These are phyloP conservation scores for Odontophorus gujanensis DNA, from an alignment of 2,113 vertebrate genomes.

Conservation along the genomic window DNA sequence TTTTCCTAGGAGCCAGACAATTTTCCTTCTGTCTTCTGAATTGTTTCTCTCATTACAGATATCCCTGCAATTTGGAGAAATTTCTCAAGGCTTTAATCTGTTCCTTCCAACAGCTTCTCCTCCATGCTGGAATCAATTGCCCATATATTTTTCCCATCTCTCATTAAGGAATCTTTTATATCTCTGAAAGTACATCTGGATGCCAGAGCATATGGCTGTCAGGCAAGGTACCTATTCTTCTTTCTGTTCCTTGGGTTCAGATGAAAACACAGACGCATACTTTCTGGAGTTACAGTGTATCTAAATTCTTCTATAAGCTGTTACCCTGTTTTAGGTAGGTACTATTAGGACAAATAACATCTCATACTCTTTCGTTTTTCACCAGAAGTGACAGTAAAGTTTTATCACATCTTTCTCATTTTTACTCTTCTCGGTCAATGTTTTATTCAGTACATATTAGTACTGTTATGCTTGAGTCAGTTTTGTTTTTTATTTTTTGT, in stretches of 20 bases:
- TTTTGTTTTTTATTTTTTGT: background rate
- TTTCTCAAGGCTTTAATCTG: background rate
- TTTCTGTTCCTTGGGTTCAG: conserved; percentile 1
- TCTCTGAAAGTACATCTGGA: conserved; percentile 5
- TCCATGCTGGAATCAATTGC: background rate
- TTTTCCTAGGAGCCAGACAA: background rate
- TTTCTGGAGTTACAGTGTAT: background rate
- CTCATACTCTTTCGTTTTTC: background rate
- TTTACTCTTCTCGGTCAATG: background rate
- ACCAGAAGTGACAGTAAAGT: background rate
- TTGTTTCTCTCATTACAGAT: background rate
- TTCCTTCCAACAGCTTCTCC: background rate
- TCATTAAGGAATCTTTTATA: conserved; percentile 8
- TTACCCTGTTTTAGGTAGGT: background rate
- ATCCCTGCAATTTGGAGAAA: background rate
- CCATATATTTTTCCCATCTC: conserved; percentile 24
- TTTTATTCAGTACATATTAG: background rate
- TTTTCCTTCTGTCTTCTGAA: background rate
- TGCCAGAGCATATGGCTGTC: conserved; percentile 7
- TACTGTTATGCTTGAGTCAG: background rate
- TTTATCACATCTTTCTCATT: background rate
- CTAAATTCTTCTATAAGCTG: background rate
- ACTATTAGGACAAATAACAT: background rate
- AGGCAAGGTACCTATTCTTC: background rate
- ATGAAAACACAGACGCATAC: conserved; percentile 6